These are phyloP conservation scores for Diplazon laetatorius DNA, from an alignment of 2,888 invertebrate species.

Conservation along the genomic window DNA sequence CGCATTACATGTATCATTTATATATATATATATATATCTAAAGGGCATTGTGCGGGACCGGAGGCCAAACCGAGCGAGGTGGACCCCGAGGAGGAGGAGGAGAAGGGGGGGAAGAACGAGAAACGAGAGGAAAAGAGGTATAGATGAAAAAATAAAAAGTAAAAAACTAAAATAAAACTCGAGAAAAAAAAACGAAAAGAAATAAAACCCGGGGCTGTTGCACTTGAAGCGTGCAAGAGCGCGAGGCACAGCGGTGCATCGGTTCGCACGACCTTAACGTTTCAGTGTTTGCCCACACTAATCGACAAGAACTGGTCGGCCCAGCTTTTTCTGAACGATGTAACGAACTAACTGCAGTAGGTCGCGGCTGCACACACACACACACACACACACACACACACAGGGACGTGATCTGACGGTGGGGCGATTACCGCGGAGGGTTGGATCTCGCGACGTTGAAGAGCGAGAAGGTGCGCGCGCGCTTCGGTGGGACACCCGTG, in stretches of 20 bases:
- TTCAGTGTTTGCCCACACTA: conserved; percentile 75
- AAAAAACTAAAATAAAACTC: no score
- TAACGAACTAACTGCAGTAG: conserved; percentile 73
- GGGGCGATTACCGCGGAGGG: conserved; percentile 13
- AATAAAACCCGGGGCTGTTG: conserved; percentile 51
- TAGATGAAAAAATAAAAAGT: not conserved
- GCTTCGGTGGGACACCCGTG: conserved; percentile 50
- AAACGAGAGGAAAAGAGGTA: conserved; percentile 36
- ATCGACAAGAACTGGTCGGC: conserved; percentile 78
- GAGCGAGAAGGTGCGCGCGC: conserved; percentile 17
- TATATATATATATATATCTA: not conserved
- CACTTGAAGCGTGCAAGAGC: conserved; percentile 48
- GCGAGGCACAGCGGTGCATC: conserved; percentile 62
- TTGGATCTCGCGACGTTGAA: conserved; percentile 25
- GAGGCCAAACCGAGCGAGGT: conserved; percentile 32
- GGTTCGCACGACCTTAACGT: conserved; percentile 76
- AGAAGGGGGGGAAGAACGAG: conserved; percentile 37
- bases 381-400: conserved; percentile 11
- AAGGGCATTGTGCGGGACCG: conserved; percentile 14
- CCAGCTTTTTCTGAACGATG: conserved; percentile 73
- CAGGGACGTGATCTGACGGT: no score
- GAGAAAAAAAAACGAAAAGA: conserved; percentile 30
- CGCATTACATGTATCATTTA: conserved; percentile 25
- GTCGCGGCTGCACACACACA: conserved; percentile 60
- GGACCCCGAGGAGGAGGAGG: conserved; percentile 33